Percentiles rank a stretch among this genome's conserved stretches.
These are phyloP conservation scores for Tokudaia tokunoshimensis DNA, from an alignment of 2,797 vertebrate genomes.

Conservation along the genomic window DNA sequence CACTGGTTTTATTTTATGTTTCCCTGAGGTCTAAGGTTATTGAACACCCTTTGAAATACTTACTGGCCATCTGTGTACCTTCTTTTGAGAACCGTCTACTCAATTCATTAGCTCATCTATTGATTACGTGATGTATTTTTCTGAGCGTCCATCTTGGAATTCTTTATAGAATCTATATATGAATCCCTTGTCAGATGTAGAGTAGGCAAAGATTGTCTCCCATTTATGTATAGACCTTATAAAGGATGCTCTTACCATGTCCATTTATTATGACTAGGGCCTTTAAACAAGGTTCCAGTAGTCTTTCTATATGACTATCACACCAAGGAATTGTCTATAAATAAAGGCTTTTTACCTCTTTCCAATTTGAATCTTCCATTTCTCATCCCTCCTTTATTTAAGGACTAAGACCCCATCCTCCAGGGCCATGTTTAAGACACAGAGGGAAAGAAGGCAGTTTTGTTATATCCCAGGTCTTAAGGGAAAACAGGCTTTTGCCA, in stretches of 20 bases:
- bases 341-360: not conserved
- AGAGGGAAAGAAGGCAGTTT: not conserved
- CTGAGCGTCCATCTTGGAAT: not conserved
- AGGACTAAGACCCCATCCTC: not conserved
- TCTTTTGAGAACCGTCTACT: not conserved
- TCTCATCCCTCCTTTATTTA: not conserved
- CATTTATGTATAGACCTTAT: not conserved
- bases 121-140: not conserved
- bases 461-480: not conserved
- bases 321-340: not conserved
- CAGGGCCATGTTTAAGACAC: not conserved
- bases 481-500: not conserved
- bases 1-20: not conserved
- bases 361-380: not conserved
- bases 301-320: slow-evolving; percentile 3
- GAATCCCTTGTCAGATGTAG: not conserved
- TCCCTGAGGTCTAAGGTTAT: not conserved
- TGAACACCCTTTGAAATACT: not conserved
- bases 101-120: not conserved
- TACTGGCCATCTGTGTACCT: not conserved
- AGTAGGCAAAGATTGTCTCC: not conserved
- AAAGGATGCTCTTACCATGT: not conserved
- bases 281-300: not conserved
- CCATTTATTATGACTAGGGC: not conserved
- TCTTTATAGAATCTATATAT: not conserved